Evolutionary conservation across 2,888 invertebrate genomes (phyloP), one percentile per base, ranked within the genome.

Genomic region (Diaperis boleti): DNA sequence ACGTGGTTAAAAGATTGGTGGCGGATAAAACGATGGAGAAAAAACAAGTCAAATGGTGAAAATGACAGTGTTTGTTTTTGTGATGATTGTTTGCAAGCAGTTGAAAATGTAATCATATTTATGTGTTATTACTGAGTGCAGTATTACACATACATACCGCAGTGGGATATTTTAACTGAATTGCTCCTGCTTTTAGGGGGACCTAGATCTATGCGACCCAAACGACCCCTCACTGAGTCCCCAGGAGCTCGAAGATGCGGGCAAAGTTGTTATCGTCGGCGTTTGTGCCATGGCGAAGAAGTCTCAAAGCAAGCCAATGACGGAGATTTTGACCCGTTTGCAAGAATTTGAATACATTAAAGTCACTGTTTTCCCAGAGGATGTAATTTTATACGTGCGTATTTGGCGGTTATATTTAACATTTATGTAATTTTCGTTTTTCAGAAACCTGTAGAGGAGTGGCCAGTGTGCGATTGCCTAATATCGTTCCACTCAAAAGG

Each of bases 271-370:
- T 74, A 88, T 96, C 79, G 96, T 99, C 74, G 99, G 99, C 66
- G 92, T 99, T 63, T 99, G 99, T 85, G 98, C 99, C 71, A 99
- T 99, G 99, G 93, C 95, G 77, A 98, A 99, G 84, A 99, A 99
- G 83, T 96, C 98, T 29, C 94, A 96, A 79, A 97, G 98, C 69
- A 98, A 98, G 82, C 99, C 99, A 8, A 99, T 99, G 99, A 94
- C 94, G 79, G 98, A 98, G 83, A 99, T 99, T 74, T 87, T 99
- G 60, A 95, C 94, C 1, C 87, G 98, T 29, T 88, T 99, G 61
- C 92, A 96, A 75, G 97, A 98, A 82, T 98, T 98, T 81, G 96
- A 97, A 81, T 96, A 95, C 82, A 93, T 97, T 77, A 93, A 94
- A 84, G 93, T 96, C 83, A 86, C 94, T 56, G 94, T 98, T 68